Conservation (phyloP, 2,113 vertebrate species). For the Semicossyphus pulcher region DNA sequence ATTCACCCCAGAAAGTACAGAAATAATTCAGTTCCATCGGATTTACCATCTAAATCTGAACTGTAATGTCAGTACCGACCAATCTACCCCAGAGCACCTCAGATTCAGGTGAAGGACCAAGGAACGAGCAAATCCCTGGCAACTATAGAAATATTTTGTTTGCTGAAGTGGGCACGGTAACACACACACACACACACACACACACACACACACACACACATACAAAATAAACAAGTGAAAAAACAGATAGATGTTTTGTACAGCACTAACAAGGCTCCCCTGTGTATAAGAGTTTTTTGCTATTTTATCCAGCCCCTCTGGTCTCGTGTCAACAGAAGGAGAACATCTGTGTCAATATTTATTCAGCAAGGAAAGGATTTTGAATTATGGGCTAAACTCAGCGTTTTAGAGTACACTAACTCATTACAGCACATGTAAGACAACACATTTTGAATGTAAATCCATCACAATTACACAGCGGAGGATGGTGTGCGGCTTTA, state of each 20-base stretch:
- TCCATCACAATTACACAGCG: constrained; percentile 20
- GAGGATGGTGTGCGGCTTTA: constrained; percentile 15
- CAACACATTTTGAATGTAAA: constrained; percentile 26
- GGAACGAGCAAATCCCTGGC: no score
- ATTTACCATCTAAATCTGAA: no score
- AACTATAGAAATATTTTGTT: background rate
- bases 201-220: background rate
- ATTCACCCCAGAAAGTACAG: no score
- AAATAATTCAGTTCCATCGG: no score
- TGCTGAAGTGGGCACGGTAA: no score
- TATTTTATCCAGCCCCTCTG: constrained; percentile 11
- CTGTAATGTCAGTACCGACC: no score
- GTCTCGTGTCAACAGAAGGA: constrained; percentile 37
- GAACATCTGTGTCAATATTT: constrained; percentile 26
- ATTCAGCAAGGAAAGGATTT: constrained; percentile 24
- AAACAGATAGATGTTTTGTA: constrained; percentile 17
- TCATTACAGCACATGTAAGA: constrained; percentile 11
- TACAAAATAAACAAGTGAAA: background rate
- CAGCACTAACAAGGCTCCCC: constrained; percentile 13
- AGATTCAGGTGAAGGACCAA: no score
- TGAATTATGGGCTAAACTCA: constrained; percentile 24
- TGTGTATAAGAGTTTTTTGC: constrained; percentile 26
- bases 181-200: background rate
- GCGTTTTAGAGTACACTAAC: constrained; percentile 4
- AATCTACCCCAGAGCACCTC: no score